These are phyloP conservation scores for Pipistrellus pygmaeus DNA, from an alignment of 2,797 vertebrate species.

Conservation along the genomic window DNA sequence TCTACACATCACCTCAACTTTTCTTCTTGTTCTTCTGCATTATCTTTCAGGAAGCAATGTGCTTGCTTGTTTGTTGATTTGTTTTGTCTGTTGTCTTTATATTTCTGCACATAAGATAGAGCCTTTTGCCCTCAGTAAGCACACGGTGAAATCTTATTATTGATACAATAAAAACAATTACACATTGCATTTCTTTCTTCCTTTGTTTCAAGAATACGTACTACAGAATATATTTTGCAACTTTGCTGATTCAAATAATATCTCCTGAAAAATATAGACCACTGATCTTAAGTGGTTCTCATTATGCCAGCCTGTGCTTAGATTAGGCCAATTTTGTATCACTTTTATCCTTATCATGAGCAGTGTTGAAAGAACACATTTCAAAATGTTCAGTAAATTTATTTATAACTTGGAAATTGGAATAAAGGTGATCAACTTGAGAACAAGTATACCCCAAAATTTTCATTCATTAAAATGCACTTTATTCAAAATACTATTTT, in stretches of 20 bases:
- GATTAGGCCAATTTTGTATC: not conserved
- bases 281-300: not conserved
- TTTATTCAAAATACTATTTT: conserved; percentile 1
- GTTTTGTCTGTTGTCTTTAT: not conserved
- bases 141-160: not conserved
- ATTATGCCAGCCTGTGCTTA: not conserved
- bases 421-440: not conserved
- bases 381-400: not conserved
- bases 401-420: not conserved
- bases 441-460: not conserved
- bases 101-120: not conserved
- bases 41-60: not conserved
- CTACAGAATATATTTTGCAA: not conserved
- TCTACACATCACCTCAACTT: not conserved
- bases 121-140: not conserved
- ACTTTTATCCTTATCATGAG: not conserved
- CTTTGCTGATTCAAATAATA: not conserved
- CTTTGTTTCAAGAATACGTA: not conserved
- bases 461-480: not conserved
- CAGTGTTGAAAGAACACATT: not conserved
- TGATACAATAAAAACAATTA: not conserved
- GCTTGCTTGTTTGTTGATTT: not conserved
- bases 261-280: not conserved
- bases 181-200: not conserved
- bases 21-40: not conserved